These are phyloP conservation scores for Ectemnius lituratus DNA, from an alignment of 2,888 invertebrate species.

Conservation along the genomic window DNA sequence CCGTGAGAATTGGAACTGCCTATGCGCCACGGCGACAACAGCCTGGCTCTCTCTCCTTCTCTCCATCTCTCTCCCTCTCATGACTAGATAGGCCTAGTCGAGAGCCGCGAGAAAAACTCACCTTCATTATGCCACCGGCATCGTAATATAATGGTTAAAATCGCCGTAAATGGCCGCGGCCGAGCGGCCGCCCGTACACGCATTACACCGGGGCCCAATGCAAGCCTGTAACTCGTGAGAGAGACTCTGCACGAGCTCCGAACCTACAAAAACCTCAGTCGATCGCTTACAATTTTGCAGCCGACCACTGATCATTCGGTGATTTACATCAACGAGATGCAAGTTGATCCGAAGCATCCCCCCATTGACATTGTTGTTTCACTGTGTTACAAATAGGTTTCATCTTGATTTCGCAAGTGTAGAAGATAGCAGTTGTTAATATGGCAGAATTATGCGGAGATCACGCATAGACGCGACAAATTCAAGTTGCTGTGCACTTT, in stretches of 20 bases:
- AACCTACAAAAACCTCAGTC: conserved; percentile 40
- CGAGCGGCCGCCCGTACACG: conserved; percentile 50
- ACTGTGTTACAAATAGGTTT: background rate
- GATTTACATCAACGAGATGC: background rate
- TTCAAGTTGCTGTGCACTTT: conserved; percentile 48
- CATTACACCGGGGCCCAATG: conserved; percentile 48
- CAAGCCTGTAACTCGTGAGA: conserved; percentile 37
- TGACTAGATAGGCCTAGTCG: conserved; percentile 35
- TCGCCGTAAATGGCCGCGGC: conserved; percentile 73
- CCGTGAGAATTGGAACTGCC: conserved; percentile 76
- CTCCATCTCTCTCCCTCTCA: too few species aligned
- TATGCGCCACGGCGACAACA: conserved; percentile 62
- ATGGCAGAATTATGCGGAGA: conserved; percentile 56
- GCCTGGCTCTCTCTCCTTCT: conserved; percentile 48
- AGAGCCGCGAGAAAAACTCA: conserved; percentile 71
- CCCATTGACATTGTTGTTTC: background rate
- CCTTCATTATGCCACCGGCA: conserved; percentile 75
- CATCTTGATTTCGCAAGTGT: background rate
- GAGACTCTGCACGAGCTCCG: conserved; percentile 37
- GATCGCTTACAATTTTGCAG: conserved; percentile 30
- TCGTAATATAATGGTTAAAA: conserved; percentile 76
- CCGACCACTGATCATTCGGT: background rate
- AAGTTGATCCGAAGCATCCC: too few species aligned
- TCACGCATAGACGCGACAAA: conserved; percentile 46
- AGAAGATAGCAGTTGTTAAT: conserved; percentile 38